A percentile compares a stretch with the other conserved stretches of the same genome.
These are phyloP conservation scores for Apus apus DNA, from an alignment of 2,113 vertebrate species.

Conservation along the genomic window DNA sequence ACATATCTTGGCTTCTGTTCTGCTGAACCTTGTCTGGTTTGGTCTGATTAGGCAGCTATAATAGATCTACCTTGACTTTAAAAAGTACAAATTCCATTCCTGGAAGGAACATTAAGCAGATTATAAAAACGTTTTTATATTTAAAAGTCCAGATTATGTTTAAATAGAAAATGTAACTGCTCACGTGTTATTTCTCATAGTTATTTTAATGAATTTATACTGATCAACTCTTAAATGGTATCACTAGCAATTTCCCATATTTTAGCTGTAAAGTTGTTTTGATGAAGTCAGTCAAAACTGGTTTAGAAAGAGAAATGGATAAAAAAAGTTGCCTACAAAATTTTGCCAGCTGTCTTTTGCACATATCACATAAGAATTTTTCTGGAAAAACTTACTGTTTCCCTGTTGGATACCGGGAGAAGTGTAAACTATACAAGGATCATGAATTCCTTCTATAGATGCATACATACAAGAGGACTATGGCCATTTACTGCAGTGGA, in stretches of 20 bases:
- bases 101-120: not conserved
- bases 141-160: not conserved
- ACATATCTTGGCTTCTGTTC: not conserved
- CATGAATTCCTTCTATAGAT: not conserved
- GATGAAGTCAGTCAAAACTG: not conserved
- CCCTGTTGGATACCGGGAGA: not conserved
- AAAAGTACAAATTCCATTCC: not conserved
- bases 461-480: not conserved
- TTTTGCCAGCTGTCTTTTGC: not conserved
- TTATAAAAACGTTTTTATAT: not conserved
- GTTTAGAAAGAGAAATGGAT: not conserved
- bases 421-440: not conserved
- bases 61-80: not conserved
- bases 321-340: not conserved
- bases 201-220: not conserved
- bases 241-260: not conserved
- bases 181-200: not conserved
- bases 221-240: not conserved
- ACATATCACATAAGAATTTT: not conserved
- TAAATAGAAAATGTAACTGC: not conserved
- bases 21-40: not conserved
- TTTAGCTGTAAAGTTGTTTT: not conserved
- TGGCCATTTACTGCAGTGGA: not conserved
- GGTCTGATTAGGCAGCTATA: not conserved
- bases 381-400: not conserved